Evolutionary conservation across 2,113 vertebrate genomes (phyloP).

Genomic region (Gasterosteus aculeatus): DNA sequence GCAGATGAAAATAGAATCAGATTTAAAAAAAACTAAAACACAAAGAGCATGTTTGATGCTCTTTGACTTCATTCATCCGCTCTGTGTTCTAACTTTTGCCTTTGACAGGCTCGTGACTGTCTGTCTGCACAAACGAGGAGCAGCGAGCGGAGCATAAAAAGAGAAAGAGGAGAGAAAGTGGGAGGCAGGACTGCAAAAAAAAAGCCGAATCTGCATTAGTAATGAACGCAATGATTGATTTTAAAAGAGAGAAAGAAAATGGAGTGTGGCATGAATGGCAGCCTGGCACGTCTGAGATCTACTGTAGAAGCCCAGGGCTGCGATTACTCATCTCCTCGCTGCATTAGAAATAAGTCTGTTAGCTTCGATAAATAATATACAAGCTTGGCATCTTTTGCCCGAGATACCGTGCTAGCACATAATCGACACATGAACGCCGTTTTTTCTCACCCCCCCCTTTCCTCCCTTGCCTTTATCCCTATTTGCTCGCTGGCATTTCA

Average conservation of each 20-base stretch:
- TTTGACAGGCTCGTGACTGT: constrained; percentile 59
- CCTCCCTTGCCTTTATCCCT: constrained; percentile 36
- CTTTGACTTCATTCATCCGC: constrained; percentile 40
- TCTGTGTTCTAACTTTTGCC: constrained; percentile 53
- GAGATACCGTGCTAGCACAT: constrained; percentile 54
- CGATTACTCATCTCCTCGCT: constrained; percentile 68
- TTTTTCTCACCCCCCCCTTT: not conserved
- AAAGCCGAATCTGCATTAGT: constrained; percentile 58
- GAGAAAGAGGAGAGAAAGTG: constrained; percentile 21
- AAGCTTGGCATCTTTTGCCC: constrained; percentile 58
- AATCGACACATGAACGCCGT: constrained; percentile 66
- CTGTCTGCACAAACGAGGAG: constrained; percentile 64
- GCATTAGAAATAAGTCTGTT: constrained; percentile 61
- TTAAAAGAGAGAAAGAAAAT: constrained; percentile 54
- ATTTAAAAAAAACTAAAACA: constrained; percentile 34
- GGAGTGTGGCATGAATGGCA: constrained; percentile 56
- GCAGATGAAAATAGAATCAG: constrained; percentile 56
- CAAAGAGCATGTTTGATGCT: constrained; percentile 43
- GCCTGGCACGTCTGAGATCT: constrained; percentile 45
- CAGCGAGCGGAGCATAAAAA: constrained; percentile 37
- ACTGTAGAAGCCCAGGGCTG: constrained; percentile 44
- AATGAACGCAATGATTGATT: constrained; percentile 71
- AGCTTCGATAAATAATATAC: constrained; percentile 73
- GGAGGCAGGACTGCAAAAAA: constrained; percentile 34
- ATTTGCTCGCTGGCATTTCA: constrained; percentile 64